Evolutionary conservation across 1,140 invertebrate genomes (phyloP), one percentile per base, ranked within the genome.

Genomic region (Cyrtorhinus lividipennis): DNA sequence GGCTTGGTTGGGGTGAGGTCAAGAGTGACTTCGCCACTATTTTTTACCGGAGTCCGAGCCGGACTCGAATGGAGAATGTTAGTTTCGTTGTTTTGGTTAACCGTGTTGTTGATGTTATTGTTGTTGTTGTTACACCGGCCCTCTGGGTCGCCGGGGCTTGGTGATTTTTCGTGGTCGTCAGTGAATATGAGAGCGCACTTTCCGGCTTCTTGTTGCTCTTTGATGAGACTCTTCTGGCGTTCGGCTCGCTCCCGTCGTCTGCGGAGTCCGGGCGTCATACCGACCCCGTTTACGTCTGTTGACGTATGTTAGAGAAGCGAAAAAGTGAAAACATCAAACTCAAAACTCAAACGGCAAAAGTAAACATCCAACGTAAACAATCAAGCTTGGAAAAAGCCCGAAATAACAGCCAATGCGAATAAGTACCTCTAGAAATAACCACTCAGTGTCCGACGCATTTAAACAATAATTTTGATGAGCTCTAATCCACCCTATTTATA

Each of bases 161-260:
- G 23, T 15, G 30, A 20, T 1, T 2, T 15, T 2, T 62, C 60
- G 38, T 57, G 18, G 58, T 24, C 5, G 3, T 15, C 12, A 3
- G 3, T n/a, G n/a, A 30, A 3, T 18, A 26, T 18, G n/a, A 12
- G 1, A 24, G 22, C 15, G n/a, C 56, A 2, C 24, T 57, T 24
- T 15, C 58, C 27, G 2, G 61, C 61, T 73, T 85, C 82, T 72
- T 84, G 81, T 72, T 87, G 87, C 70, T 90, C 87, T 71, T 83
- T 82, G 67, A 89, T 82, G 72, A 90, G 86, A 68, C 82, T 85
- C 64, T 84, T 79, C 71, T 92, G 88, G 67, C 88, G 78, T 71
- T 90, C 85, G 3, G 86, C 85, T 62, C 88, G 79, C 73, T 88
- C 86, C 46, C 86, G 74, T 61, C 87, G 76, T 63, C 85, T 76